A percentile compares a stretch with the other conserved stretches of the same genome.
phyloP scores from a whole-genome alignment of 2,888 invertebrate genomes.

The Troglohyphantes excavatus region DNA sequence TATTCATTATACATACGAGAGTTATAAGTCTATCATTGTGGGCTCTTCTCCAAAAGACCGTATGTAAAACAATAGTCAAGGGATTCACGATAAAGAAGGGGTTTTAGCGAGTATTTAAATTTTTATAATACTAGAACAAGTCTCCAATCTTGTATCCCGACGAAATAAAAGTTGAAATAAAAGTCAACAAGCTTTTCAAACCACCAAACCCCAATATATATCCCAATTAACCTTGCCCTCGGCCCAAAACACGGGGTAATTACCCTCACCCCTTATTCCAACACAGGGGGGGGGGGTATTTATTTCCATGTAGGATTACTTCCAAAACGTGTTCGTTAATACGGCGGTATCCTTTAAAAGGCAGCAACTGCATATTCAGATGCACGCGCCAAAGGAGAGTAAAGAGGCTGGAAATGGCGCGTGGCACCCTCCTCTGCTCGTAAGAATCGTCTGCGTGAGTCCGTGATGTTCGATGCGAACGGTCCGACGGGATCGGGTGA shows the following conservation, averaged over 20 bases:
- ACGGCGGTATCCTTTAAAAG: constrained; percentile 59
- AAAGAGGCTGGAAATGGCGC: constrained; percentile 64
- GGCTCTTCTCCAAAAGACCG: too few species aligned
- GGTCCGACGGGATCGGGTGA: constrained; percentile 23
- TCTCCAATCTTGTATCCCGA: too few species aligned
- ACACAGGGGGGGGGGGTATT: too few species aligned
- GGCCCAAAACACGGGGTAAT: neutral
- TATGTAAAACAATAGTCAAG: too few species aligned
- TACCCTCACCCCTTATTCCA: neutral
- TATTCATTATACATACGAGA: too few species aligned
- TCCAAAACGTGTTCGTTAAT: constrained; percentile 31
- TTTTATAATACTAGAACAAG: too few species aligned
- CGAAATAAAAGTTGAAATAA: too few species aligned
- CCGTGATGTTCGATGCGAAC: constrained; percentile 18
- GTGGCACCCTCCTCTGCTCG: constrained; percentile 59
- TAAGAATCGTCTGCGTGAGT: constrained; percentile 47
- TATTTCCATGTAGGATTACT: neutral
- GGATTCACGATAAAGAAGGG: too few species aligned
- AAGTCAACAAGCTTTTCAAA: too few species aligned
- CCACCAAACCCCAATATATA: too few species aligned
- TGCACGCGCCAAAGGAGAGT: constrained; percentile 50
- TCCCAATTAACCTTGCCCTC: neutral
- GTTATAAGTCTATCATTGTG: too few species aligned
- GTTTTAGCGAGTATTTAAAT: too few species aligned
- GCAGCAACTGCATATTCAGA: constrained; percentile 52